Evolutionary conservation across 2,113 vertebrate genomes (phyloP), one percentile per base, ranked within the genome.

Genomic region (Corythoichthys haematopterus): DNA sequence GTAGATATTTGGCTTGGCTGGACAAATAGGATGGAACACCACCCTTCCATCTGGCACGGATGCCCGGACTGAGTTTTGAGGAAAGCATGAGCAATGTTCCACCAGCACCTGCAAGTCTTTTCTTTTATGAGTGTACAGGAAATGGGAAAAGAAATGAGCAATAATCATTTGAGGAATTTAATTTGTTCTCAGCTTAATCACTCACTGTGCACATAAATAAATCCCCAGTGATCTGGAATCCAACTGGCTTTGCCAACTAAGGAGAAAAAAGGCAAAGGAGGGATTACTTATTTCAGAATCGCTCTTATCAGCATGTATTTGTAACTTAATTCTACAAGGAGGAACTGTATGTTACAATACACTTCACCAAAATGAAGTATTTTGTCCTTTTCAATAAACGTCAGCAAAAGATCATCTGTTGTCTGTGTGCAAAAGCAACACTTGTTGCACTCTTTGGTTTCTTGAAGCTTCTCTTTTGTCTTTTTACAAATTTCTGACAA

Each of bases 111-210:
- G 79, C 80, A 72, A 77, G 75, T 76, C 63, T 78, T 85, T 78
- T 80, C 69, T 74, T 80, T 85, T 80, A 79, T 75, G 60, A 81
- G 68, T 9, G 3, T 71, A 74, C 50, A 58, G 72, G 68, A 72
- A 58, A 46, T 38, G 65, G 47, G 20, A 61, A 62, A 70, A 70
- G 70, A 64, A 35, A 80, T 80, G 61, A 69, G 68, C 76, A 84
- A 86, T 80, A 88, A 85, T 85, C 68, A 82, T 82, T 81, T 67
- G 69, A 84, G 87, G 87, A 83, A 88, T 88, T 86, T 78, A 77
- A 87, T 88, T 84, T 84, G 48, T 75, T 71, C 70, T 50, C 5
- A 52, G 76, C 78, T 79, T 79, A 85, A 82, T 81, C 70, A 80
- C 75, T 76, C 60, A 75, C 33, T 20, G 59, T 61, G 38, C 59